phyloP scores from a whole-genome alignment of 2,888 invertebrate genomes.

The Pollenia griseotomentosa region DNA sequence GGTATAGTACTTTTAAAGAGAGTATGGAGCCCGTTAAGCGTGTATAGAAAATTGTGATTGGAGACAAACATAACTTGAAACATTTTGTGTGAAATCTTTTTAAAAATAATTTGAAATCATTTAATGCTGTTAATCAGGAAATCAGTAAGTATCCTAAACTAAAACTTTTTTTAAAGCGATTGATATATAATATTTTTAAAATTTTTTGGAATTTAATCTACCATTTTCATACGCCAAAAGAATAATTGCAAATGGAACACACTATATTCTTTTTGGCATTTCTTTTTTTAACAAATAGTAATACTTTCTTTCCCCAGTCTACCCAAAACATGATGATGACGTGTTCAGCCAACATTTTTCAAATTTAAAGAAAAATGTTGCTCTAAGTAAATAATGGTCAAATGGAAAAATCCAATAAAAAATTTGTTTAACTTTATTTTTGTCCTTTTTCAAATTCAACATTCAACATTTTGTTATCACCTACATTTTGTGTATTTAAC shows the following conservation, averaged over 20 bases:
- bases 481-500: slow-evolving; percentile 24
- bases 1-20: background rate
- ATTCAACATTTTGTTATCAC: slow-evolving; percentile 37
- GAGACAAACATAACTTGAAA: no score
- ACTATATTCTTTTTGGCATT: slow-evolving; percentile 1
- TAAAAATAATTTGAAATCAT: no score
- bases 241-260: background rate
- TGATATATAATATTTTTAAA: no score
- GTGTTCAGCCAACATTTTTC: slow-evolving; percentile 46
- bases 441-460: slow-evolving; percentile 8
- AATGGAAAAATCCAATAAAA: slow-evolving; percentile 11
- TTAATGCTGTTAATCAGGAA: no score
- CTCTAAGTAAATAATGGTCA: slow-evolving; percentile 19
- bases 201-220: background rate
- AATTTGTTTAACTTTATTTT: slow-evolving; percentile 3
- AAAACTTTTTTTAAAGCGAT: no score
- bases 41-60: background rate
- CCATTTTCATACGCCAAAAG: background rate
- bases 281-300: slow-evolving; percentile 20
- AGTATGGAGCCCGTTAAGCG: background rate
- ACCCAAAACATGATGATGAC: background rate
- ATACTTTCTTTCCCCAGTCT: background rate
- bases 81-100: no score
- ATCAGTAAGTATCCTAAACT: no score
- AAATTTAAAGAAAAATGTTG: slow-evolving; percentile 27